Percentiles rank a stretch among this genome's conserved stretches.
phyloP scores from a whole-genome alignment of 2,113 vertebrate species.

The Clupea harengus region DNA sequence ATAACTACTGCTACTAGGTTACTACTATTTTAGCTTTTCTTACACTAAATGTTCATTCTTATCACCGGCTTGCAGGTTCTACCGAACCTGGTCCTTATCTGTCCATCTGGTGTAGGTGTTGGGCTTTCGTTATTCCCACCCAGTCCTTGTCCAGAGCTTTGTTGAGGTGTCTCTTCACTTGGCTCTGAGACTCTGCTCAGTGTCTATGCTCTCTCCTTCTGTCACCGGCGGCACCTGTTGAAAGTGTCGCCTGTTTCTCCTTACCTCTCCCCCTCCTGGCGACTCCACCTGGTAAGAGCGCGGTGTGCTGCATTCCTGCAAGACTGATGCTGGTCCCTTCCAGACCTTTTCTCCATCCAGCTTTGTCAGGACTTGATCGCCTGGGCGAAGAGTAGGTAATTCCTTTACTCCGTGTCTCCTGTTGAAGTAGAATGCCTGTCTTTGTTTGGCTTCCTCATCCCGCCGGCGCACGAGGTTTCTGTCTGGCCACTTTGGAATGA shows the following conservation, averaged over 20 bases:
- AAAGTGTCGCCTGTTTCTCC: neutral
- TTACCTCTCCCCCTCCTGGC: constrained; percentile 1
- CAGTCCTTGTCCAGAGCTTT: neutral
- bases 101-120: too few species aligned
- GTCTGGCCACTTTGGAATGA: neutral
- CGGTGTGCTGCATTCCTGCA: neutral
- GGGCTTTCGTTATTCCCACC: too few species aligned
- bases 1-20: too few species aligned
- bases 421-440: constrained; percentile 10
- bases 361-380: neutral
- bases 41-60: too few species aligned
- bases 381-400: neutral
- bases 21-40: too few species aligned
- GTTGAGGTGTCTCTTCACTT: neutral
- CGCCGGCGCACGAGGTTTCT: neutral
- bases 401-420: constrained; percentile 21
- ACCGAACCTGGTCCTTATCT: too few species aligned
- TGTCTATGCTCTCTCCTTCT: neutral
- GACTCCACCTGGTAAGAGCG: neutral
- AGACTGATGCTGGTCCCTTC: constrained; percentile 13
- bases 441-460: neutral
- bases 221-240: neutral
- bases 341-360: neutral
- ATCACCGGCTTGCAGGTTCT: too few species aligned
- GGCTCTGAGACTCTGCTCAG: neutral